A percentile compares a stretch with the other conserved stretches of the same genome.
Evolutionary conservation across 2,888 invertebrate genomes (phyloP).

Genomic region (Luffia ferchaultella): DNA sequence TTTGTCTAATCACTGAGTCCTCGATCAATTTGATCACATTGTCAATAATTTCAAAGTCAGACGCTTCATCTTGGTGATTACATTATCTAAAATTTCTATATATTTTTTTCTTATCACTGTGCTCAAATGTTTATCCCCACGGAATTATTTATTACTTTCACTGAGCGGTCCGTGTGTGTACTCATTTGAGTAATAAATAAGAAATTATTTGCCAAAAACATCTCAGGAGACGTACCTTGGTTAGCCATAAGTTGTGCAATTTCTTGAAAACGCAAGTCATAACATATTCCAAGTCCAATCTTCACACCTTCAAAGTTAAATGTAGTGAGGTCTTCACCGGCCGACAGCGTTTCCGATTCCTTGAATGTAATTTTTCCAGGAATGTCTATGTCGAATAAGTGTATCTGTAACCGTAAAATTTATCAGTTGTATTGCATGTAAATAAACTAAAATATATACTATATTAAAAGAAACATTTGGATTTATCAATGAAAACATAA

Average conservation of each 20-base stretch:
- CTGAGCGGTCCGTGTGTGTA: no score
- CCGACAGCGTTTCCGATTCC: constrained; percentile 84
- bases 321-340: constrained; percentile 77
- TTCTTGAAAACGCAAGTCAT: constrained; percentile 92
- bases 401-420: constrained; percentile 69
- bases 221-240: constrained; percentile 34
- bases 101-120: no score
- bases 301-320: constrained; percentile 75
- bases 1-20: no score
- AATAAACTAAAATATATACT: not conserved
- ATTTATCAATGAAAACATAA: not conserved
- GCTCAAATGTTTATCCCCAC: no score
- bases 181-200: no score
- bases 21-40: no score
- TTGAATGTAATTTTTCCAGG: constrained; percentile 92
- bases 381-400: constrained; percentile 95
- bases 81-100: no score
- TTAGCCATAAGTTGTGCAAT: constrained; percentile 79
- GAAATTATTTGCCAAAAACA: no score
- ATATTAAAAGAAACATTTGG: not conserved
- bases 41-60: no score
- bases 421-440: not conserved
- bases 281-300: constrained; percentile 93
- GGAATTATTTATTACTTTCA: no score
- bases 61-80: no score